Base-by-base conservation (phyloP, 1,140 invertebrate species). In the Argopecten irradians region DNA sequence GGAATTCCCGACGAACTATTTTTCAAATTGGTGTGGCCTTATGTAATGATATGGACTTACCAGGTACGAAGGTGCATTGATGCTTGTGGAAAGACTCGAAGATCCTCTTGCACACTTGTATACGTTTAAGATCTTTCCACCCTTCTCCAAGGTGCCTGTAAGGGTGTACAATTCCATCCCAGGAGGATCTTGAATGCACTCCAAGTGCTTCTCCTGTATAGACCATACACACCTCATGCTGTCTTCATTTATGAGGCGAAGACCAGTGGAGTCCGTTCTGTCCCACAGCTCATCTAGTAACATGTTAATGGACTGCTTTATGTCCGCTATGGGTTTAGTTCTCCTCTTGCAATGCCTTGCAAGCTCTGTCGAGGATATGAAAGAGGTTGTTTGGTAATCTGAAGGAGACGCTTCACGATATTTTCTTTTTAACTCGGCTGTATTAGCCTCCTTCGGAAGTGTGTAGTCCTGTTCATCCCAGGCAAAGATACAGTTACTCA, bases 121-220 rank as follows among this genome's bases (percentile, higher is more conserved):
- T n/a, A n/a, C n/a, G n/a, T n/a, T n/a, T n/a, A n/a, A n/a, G n/a
- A n/a, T n/a, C n/a, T n/a, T n/a, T 33, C n/a, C 35, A 82, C 88
- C 92, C 82, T 92, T 92, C 36, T 82, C 91, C n/a, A 90, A 28
- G 1, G 87, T 88, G 14, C 92, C 91, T n/a, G 87, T 89, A 34
- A 89, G n/a, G 0, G 86, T 91, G 88, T 93, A 93, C 33, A 93
- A 88, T 16, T 84, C 55, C 5, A 92, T n/a, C 9, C 85, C 86
- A 0, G 82, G 82, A 22, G 91, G 91, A 82, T 93, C 92, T 46
- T 91, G 93, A 8, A 92, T 84, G 85, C 92, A 93, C 13, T 83
- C n/a, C 35, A 93, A 34, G 82, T 93, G 93, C 3, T 71, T 32
- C n/a, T 88, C 36, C 41, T 91, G 91, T 16, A 34, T 33, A 0